These are phyloP conservation scores for Synanthedon vespiformis DNA, from an alignment of 2,888 invertebrate genomes.

Conservation along the genomic window DNA sequence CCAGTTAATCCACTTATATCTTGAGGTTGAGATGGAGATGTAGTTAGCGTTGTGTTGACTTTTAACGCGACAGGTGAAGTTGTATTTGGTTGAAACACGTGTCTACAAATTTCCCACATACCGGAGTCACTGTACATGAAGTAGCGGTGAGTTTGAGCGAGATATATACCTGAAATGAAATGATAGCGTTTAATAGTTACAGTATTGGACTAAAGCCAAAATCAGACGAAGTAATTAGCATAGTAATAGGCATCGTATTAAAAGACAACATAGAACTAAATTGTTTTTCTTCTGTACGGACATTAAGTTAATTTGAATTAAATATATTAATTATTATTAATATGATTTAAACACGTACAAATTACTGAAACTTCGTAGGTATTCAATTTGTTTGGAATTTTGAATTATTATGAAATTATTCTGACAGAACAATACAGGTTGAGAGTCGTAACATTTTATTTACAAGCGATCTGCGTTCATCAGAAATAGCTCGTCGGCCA, in stretches of 20 bases:
- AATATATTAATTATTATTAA: too few relatives aligned
- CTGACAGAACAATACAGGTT: not conserved
- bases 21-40: constrained; percentile 21
- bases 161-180: constrained; percentile 61
- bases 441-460: not conserved
- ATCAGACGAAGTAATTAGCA: not conserved
- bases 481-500: constrained; percentile 38
- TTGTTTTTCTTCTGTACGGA: too few relatives aligned
- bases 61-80: constrained; percentile 11
- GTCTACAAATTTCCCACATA: constrained; percentile 75
- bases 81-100: constrained; percentile 40
- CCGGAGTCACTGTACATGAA: constrained; percentile 78
- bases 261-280: too few relatives aligned
- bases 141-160: constrained; percentile 66
- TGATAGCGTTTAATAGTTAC: not conserved
- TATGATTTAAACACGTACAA: too few relatives aligned
- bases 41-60: constrained; percentile 14
- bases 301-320: too few relatives aligned
- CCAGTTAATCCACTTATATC: constrained; percentile 29
- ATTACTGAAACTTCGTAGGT: too few relatives aligned
- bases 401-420: not conserved
- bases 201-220: not conserved
- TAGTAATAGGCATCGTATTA: not conserved
- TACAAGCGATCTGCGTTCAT: constrained; percentile 7
- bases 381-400: not conserved